Conservation (phyloP, 2,888 invertebrate genomes). For the Drosophila stalkeri region DNA sequence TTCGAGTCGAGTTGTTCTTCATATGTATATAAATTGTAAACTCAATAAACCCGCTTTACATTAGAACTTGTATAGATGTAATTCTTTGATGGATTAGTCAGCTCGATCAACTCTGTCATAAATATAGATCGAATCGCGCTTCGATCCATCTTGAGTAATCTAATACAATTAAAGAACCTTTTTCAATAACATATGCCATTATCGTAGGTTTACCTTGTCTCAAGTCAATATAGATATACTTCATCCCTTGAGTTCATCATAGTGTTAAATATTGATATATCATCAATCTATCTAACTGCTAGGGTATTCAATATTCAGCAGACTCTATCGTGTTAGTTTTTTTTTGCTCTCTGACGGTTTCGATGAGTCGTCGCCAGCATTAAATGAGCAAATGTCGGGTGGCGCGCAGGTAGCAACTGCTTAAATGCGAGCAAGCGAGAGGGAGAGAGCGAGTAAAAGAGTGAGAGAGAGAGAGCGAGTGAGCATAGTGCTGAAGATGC, state of each 20-base stretch:
- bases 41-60: not conserved
- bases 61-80: not conserved
- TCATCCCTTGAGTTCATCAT: not conserved
- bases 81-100: not conserved
- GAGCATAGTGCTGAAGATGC: conserved; percentile 45
- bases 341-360: conserved; percentile 18
- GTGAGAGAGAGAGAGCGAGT: conserved; percentile 1
- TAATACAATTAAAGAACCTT: not conserved
- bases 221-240: no score
- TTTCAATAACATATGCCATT: not conserved
- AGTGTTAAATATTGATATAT: not conserved
- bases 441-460: not conserved
- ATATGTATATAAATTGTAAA: not conserved
- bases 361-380: conserved; percentile 43
- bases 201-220: not conserved
- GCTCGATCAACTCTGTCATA: not conserved
- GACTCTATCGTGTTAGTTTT: not conserved
- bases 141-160: not conserved
- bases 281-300: not conserved
- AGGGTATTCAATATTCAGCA: conserved; percentile 3
- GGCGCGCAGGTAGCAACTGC: conserved; percentile 26
- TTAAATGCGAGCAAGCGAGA: not conserved
- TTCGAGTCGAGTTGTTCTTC: not conserved
- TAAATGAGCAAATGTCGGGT: conserved; percentile 47
- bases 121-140: not conserved